Percentiles rank a stretch among this genome's conserved stretches.
Evolutionary conservation across 2,888 invertebrate genomes (phyloP).

Genomic region (Tetragnatha montana): DNA sequence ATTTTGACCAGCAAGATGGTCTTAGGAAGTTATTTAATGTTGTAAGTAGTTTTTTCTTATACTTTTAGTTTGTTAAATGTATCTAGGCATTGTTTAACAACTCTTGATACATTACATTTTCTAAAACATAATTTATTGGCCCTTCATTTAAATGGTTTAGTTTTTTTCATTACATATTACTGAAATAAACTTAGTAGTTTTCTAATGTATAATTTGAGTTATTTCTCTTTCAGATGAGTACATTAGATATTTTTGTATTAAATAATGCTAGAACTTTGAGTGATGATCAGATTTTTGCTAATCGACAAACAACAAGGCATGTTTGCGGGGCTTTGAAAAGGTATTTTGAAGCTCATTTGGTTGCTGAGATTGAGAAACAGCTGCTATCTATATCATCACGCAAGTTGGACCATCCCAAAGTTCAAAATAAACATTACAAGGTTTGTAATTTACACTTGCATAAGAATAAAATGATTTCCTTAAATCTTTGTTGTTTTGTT

Average conservation of each 20-base stretch:
- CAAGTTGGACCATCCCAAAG: background rate
- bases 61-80: background rate
- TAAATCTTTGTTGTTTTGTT: background rate
- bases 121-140: background rate
- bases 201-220: background rate
- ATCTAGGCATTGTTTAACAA: too few species aligned
- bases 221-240: conserved; percentile 82
- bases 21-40: conserved; percentile 95
- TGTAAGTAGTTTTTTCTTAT: conserved; percentile 77
- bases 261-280: conserved; percentile 77
- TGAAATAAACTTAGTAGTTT: background rate
- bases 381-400: background rate
- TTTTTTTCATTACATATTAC: background rate
- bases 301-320: conserved; percentile 91
- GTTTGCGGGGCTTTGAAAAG: conserved; percentile 91
- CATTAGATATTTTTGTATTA: conserved; percentile 84
- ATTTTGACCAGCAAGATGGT: conserved; percentile 96
- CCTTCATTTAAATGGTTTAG: background rate
- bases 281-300: conserved; percentile 93
- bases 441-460: conserved; percentile 17
- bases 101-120: background rate
- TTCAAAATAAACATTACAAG: conserved; percentile 36
- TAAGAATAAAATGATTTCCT: background rate
- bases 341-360: conserved; percentile 93
- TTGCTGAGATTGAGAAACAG: conserved; percentile 73